phyloP scores from a whole-genome alignment of 2,797 vertebrate species.

The Falco cherrug region DNA sequence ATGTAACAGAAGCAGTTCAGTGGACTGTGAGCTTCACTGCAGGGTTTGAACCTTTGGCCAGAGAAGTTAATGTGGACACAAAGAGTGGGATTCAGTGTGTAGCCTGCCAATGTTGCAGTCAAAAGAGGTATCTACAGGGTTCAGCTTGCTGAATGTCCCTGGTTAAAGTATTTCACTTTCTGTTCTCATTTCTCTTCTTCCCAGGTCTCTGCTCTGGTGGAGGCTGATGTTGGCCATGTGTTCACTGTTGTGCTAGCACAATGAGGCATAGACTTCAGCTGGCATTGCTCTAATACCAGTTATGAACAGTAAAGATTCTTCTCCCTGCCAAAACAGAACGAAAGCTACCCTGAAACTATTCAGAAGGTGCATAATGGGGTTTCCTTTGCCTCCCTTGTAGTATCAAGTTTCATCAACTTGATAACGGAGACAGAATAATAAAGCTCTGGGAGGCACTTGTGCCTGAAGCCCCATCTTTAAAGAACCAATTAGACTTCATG shows the following conservation, averaged over 20 bases:
- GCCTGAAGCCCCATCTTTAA: neutral
- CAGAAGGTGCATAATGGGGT: neutral
- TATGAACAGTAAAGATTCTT: neutral
- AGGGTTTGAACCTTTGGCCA: neutral
- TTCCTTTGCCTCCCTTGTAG: neutral
- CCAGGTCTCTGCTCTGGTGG: neutral
- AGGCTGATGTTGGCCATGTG: rapidly evolving
- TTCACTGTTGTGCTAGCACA: neutral
- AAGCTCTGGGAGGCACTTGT: neutral
- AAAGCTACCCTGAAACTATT: neutral
- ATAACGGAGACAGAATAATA: neutral
- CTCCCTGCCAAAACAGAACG: neutral
- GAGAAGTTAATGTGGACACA: neutral
- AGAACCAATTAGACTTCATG: neutral
- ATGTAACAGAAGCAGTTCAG: neutral
- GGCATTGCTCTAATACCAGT: neutral
- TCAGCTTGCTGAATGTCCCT: neutral
- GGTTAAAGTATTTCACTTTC: neutral
- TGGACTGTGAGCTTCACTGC: neutral
- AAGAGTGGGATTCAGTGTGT: neutral
- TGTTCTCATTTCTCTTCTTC: neutral
- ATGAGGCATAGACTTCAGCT: rapidly evolving
- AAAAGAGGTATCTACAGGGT: neutral
- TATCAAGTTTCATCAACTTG: neutral
- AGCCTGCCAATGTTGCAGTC: neutral